A percentile compares a stretch with the other conserved stretches of the same genome.
phyloP scores from a whole-genome alignment of 2,797 vertebrate species.

The Gymnothorax reevesii region DNA sequence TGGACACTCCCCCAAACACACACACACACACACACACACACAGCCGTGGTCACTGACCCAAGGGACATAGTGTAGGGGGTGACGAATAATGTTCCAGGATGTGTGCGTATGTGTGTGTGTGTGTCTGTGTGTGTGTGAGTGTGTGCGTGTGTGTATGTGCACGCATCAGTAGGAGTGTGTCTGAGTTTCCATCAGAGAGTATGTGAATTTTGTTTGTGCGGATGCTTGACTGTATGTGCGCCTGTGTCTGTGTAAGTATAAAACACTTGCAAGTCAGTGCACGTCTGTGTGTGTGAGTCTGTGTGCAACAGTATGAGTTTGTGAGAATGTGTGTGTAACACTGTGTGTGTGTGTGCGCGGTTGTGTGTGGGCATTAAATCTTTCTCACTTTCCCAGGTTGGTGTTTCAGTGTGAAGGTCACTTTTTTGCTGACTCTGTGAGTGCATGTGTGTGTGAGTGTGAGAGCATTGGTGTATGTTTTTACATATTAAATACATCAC shows the following conservation, averaged over 20 bases:
- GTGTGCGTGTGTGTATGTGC: not conserved
- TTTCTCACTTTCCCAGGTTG: too few species aligned
- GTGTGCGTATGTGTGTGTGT: not conserved
- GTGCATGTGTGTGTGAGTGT: not conserved
- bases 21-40: not conserved
- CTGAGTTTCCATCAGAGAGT: not conserved
- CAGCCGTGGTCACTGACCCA: slow-evolving; percentile 11
- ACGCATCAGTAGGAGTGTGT: not conserved
- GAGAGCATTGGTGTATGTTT: not conserved
- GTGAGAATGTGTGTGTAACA: not conserved
- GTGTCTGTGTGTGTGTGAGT: not conserved
- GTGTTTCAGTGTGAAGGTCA: too few species aligned
- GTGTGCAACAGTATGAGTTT: not conserved
- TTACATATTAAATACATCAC: slow-evolving; percentile 14
- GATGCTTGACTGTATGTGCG: not conserved
- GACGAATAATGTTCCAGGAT: slow-evolving; percentile 13
- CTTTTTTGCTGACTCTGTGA: not conserved
- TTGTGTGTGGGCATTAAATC: not conserved
- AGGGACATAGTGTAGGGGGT: not conserved
- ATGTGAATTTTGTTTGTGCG: not conserved
- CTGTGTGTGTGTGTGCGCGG: not conserved
- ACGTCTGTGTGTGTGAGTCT: not conserved
- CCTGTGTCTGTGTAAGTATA: not conserved
- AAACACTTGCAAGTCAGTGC: not conserved
- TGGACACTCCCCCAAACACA: too few species aligned